phyloP scores from a whole-genome alignment of 2,888 invertebrate genomes.

The Ptychoptera contaminata region DNA sequence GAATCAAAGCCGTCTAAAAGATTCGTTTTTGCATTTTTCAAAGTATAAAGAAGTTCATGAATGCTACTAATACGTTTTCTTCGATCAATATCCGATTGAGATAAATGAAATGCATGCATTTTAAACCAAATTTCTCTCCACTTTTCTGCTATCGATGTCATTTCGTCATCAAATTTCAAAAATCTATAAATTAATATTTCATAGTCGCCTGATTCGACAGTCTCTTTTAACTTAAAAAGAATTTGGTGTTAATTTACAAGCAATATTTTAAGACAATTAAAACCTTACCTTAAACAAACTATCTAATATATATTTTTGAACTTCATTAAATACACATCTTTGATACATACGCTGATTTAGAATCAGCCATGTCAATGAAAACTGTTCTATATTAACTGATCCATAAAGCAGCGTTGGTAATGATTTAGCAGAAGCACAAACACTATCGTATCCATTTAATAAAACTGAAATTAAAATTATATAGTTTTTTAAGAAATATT shows the following conservation, averaged over 20 bases:
- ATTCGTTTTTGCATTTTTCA: slow-evolving; percentile 8
- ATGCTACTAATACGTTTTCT: slow-evolving; percentile 23
- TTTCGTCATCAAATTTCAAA: slow-evolving; percentile 42
- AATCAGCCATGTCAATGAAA: slow-evolving; percentile 49
- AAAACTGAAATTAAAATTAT: slow-evolving; percentile 32
- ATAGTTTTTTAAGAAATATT: not conserved
- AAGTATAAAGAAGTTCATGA: slow-evolving; percentile 25
- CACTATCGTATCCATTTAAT: slow-evolving; percentile 45
- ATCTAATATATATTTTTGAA: slow-evolving; percentile 38
- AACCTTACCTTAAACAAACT: slow-evolving; percentile 35
- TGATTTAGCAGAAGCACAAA: slow-evolving; percentile 42
- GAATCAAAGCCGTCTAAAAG: too few relatives aligned
- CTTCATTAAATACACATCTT: slow-evolving; percentile 32
- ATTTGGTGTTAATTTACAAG: not conserved
- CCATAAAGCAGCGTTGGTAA: slow-evolving; percentile 42
- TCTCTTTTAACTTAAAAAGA: slow-evolving; percentile 21
- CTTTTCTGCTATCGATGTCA: slow-evolving; percentile 36
- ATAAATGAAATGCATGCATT: slow-evolving; percentile 26
- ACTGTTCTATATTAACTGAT: slow-evolving; percentile 37
- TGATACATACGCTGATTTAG: slow-evolving; percentile 53
- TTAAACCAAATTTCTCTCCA: slow-evolving; percentile 36
- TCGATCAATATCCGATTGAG: slow-evolving; percentile 23
- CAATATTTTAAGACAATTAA: not conserved
- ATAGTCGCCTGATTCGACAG: slow-evolving; percentile 23
- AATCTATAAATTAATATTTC: slow-evolving; percentile 32